Evolutionary conservation across 2,888 invertebrate species (phyloP).

Genomic region (Graphium colonna): DNA sequence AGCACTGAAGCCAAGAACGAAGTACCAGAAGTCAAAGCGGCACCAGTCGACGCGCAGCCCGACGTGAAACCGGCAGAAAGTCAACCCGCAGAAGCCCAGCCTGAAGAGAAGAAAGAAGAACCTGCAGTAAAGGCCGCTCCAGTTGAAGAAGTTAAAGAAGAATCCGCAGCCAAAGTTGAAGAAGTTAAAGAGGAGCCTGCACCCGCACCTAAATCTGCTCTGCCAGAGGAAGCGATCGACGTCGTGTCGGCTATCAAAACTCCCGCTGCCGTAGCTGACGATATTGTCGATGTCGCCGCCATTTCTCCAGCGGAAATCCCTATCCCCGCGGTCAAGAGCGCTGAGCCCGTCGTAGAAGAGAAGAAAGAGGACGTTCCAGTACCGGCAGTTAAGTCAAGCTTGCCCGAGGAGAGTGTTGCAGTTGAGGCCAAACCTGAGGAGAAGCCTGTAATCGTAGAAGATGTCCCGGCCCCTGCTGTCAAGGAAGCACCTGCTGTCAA

Average conservation of each 20-base stretch:
- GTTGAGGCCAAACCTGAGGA: constrained; percentile 33
- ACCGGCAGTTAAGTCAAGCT: constrained; percentile 24
- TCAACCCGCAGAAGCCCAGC: constrained; percentile 33
- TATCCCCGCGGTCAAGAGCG: constrained; percentile 50
- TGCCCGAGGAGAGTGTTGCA: constrained; percentile 32
- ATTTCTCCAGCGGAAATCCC: constrained; percentile 50
- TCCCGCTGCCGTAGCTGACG: constrained; percentile 57
- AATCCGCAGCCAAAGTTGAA: constrained; percentile 46
- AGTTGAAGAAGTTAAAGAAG: constrained; percentile 42
- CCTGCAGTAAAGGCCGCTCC: constrained; percentile 36
- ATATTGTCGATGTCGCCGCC: constrained; percentile 48
- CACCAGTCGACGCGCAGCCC: constrained; percentile 27
- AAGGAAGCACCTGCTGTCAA: constrained; percentile 29
- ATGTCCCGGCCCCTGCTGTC: constrained; percentile 20
- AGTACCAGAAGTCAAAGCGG: constrained; percentile 40
- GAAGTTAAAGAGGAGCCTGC: constrained; percentile 30
- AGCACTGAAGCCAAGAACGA: constrained; percentile 38
- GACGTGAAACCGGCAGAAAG: constrained; percentile 35
- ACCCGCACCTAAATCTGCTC: constrained; percentile 42
- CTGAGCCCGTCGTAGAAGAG: constrained; percentile 51
- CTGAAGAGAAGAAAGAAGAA: constrained; percentile 41
- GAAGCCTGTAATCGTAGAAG: constrained; percentile 27
- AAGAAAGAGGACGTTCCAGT: constrained; percentile 40
- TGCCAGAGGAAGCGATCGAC: constrained; percentile 48
- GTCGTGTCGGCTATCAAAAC: constrained; percentile 52